Evolutionary conservation across 2,113 vertebrate species (phyloP), one percentile per base, ranked within the genome.

Genomic region (Odobenus rosmarus): DNA sequence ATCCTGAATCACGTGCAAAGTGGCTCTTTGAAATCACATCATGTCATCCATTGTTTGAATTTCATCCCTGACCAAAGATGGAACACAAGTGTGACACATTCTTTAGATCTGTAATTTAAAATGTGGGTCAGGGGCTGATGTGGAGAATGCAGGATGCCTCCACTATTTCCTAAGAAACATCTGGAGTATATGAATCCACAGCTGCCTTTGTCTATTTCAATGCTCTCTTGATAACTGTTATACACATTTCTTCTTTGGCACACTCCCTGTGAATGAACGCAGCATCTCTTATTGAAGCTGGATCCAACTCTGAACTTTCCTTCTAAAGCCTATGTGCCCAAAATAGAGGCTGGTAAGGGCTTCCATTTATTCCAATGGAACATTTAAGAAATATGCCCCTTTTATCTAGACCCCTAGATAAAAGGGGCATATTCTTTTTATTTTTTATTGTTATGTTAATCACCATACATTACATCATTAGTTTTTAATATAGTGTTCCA

Each of bases 151-250:
- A 90, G 57, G 46, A 79, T 24, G 10, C 26, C 31, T 83, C 69
- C n/a, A 59, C 55, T 82, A 55, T 86, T 81, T 84, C 82, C 62
- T 33, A 36, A 88, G 76, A 36, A 53, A 57, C 67, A 84, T 79
- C 69, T 93, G 61, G 36, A 71, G 36, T n/a, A 7, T 26, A 71
- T 57, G 61, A 83, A 72, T 82, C 88, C 33, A 18, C 62, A 84
- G 46, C 33, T 71, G 80, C 51, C 55, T 86, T 95, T 72, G 76
- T 95, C 87, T 97, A 3, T 74, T 80, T 51, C 81, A 79, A 9
- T n/a, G 19, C 76, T 79, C 83, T 74, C 74, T 72, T 82, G 69
- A 33, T 31, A 12, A 80, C 39, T 0, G 1, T 71, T 82, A 69
- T 18, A 23, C 21, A 89, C 31, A n/a, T 42, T 55, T 26, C n/a